These are phyloP conservation scores for Paralichthys olivaceus DNA, from an alignment of 2,113 vertebrate genomes.

Conservation along the genomic window DNA sequence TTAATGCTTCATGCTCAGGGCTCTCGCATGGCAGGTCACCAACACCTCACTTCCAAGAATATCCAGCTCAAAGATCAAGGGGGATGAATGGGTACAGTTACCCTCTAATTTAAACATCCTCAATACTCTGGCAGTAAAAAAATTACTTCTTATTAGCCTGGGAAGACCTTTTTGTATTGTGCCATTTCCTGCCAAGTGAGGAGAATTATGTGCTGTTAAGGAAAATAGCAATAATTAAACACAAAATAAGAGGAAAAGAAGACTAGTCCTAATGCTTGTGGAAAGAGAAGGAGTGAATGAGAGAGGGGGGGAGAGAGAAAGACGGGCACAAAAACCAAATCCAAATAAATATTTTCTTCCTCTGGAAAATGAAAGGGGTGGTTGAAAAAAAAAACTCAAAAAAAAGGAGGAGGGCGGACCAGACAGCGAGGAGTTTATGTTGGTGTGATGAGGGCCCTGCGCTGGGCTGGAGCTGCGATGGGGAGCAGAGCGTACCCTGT, in stretches of 20 bases:
- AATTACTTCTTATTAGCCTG: slow-evolving; percentile 65
- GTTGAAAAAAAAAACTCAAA: slow-evolving; percentile 42
- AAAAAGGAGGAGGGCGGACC: slow-evolving; percentile 53
- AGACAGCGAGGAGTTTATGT: slow-evolving; percentile 74
- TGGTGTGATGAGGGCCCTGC: slow-evolving; percentile 79
- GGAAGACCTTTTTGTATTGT: slow-evolving; percentile 70
- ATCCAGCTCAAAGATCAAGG: slow-evolving; percentile 58
- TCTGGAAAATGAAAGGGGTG: slow-evolving; percentile 75
- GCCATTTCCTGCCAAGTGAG: slow-evolving; percentile 67
- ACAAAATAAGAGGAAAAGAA: slow-evolving; percentile 71
- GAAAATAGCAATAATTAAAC: slow-evolving; percentile 80
- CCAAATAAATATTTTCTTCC: slow-evolving; percentile 82
- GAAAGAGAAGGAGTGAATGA: slow-evolving; percentile 59
- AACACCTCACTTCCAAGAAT: slow-evolving; percentile 73
- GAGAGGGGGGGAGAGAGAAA: slow-evolving; percentile 48
- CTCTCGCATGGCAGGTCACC: slow-evolving; percentile 62
- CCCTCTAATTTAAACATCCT: slow-evolving; percentile 74
- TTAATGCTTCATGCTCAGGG: slow-evolving; percentile 58
- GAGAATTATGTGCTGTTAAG: slow-evolving; percentile 78
- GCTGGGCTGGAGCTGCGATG: slow-evolving; percentile 71
- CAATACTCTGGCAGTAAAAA: slow-evolving; percentile 45
- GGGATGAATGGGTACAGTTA: slow-evolving; percentile 65
- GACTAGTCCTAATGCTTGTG: slow-evolving; percentile 57
- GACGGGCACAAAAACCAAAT: slow-evolving; percentile 75
- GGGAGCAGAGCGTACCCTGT: slow-evolving; percentile 56